phyloP scores from a whole-genome alignment of 2,888 invertebrate species.

The Margaritifera margaritifera region DNA sequence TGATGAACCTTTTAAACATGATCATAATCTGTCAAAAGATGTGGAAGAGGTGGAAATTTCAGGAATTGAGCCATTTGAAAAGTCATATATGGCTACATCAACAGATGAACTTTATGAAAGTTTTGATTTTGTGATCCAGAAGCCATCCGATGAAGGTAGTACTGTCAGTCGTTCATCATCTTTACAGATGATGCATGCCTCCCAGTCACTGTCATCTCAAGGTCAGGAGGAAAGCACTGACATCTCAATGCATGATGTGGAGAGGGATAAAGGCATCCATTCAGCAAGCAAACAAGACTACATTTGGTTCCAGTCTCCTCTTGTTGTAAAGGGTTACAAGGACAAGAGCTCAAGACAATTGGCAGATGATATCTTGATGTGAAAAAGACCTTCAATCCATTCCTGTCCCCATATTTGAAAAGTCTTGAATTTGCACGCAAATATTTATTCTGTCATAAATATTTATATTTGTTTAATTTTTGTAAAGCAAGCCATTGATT shows the following conservation, averaged over 20 bases:
- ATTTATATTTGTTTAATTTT: no score
- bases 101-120: no score
- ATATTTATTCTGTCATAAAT: no score
- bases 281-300: conserved; percentile 9
- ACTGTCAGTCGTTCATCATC: no score
- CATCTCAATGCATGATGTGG: no score
- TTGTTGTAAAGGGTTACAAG: conserved; percentile 49
- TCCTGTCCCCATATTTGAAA: no score
- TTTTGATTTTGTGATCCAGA: no score
- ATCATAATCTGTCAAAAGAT: conserved; percentile 42
- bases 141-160: no score
- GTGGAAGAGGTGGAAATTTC: conserved; percentile 49
- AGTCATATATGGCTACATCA: conserved; percentile 5
- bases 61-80: conserved; percentile 58
- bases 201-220: neutral
- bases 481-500: no score
- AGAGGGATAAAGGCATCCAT: conserved; percentile 3
- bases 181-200: no score
- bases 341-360: conserved; percentile 16
- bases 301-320: conserved; percentile 57
- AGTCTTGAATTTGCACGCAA: no score
- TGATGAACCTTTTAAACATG: conserved; percentile 14
- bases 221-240: conserved; percentile 1
- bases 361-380: neutral
- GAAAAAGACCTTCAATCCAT: no score